Percentiles rank a stretch among this genome's conserved stretches.
phyloP scores from a whole-genome alignment of 2,113 vertebrate genomes.

The Paratilapia polleni region DNA sequence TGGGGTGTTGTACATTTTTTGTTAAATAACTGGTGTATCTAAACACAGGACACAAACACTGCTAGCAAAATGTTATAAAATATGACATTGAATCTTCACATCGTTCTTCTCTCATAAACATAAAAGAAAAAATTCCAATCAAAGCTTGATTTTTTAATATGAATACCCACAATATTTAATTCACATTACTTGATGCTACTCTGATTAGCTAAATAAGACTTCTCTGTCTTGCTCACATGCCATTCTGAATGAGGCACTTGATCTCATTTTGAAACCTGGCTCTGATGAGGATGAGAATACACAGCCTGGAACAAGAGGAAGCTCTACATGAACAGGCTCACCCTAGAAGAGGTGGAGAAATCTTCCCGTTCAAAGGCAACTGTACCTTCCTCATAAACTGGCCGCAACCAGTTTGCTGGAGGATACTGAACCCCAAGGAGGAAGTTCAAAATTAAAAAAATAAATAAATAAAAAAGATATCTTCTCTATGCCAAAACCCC shows the following conservation, averaged over 20 bases:
- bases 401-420: slow-evolving; percentile 33
- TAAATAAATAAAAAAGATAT: slow-evolving; percentile 4
- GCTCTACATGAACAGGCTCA: slow-evolving; percentile 19
- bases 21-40: not conserved
- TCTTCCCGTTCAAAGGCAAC: slow-evolving; percentile 40
- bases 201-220: slow-evolving; percentile 47
- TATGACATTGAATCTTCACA: not conserved
- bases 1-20: not conserved
- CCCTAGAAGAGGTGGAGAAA: slow-evolving; percentile 17
- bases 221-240: slow-evolving; percentile 37
- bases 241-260: slow-evolving; percentile 50
- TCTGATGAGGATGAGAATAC: slow-evolving; percentile 49
- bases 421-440: slow-evolving; percentile 12
- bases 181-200: slow-evolving; percentile 13
- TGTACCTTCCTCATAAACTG: slow-evolving; percentile 5
- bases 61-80: not conserved
- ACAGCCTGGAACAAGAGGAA: slow-evolving; percentile 36
- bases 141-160: slow-evolving; percentile 13
- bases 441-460: slow-evolving; percentile 25
- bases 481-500: slow-evolving; percentile 16
- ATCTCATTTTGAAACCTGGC: slow-evolving; percentile 49
- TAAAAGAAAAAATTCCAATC: not conserved
- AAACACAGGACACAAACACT: not conserved
- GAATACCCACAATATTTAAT: slow-evolving; percentile 10
- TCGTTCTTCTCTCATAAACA: not conserved